phyloP scores from a whole-genome alignment of 2,113 vertebrate species.

The Eidolon helvum region DNA sequence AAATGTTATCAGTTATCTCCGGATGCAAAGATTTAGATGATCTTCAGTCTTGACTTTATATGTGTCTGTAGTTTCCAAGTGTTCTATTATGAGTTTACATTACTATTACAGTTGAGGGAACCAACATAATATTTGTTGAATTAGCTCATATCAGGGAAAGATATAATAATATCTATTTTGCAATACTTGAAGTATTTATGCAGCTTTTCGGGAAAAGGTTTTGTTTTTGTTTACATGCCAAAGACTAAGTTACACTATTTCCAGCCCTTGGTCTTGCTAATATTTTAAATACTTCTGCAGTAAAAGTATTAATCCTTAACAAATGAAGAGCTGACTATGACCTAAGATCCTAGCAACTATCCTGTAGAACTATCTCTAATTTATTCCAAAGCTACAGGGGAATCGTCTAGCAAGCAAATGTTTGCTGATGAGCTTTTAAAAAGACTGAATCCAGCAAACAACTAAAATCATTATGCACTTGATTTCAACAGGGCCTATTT shows the following conservation, averaged over 20 bases:
- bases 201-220: neutral
- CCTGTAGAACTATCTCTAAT: neutral
- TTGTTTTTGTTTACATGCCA: neutral
- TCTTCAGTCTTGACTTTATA: constrained; percentile 14
- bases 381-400: neutral
- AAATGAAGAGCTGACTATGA: neutral
- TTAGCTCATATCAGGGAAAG: neutral
- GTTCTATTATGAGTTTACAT: constrained; percentile 1
- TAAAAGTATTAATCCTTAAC: neutral
- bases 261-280: neutral
- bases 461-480: neutral
- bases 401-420: constrained; percentile 13
- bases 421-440: constrained; percentile 27
- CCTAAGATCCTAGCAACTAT: neutral
- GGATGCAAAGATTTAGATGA: neutral
- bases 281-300: neutral
- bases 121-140: constrained; percentile 10
- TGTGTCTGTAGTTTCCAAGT: neutral
- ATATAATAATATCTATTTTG: neutral
- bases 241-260: neutral
- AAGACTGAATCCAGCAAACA: neutral
- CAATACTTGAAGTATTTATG: neutral
- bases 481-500: neutral
- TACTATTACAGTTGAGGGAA: neutral
- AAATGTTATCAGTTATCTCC: neutral